Evolutionary conservation across 1,140 invertebrate species (phyloP), one percentile per base, ranked within the genome.

Genomic region (Zaprionus vittiger): DNA sequence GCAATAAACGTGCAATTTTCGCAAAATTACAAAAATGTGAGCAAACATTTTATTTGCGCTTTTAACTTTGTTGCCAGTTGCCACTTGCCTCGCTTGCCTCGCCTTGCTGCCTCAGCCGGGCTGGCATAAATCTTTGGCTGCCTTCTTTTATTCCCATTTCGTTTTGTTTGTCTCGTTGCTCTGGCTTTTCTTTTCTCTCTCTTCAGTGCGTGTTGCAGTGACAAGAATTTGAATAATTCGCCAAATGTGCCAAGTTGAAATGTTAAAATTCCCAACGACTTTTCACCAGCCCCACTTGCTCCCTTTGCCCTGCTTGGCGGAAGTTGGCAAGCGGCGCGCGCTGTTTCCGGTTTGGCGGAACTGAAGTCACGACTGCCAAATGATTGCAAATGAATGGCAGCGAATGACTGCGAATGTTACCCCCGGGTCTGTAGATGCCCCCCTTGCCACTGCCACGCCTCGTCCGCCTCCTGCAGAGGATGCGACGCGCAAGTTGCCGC

Each of bases 171-270:
- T 47, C 74, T 26, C 12, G 47, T 41, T 54, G 41, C 20, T 54
- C 20, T 63, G 3, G 9, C n/a, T 54, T 6, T 20, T 55, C 12
- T 17, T 26, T 24, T 44, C 61, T 69, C 69, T 64, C 47, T 47
- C 72, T 31, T 37, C 41, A 17, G 59, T 73, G 54, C 54, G 78
- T 65, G 76, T 74, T 84, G 85, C 85, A 90, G 81, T 90, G 85
- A 91, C 85, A 90, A 85, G 85, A 90, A 90, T 90, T 90, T 90
- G 85, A 90, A 90, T 90, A 90, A 90, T 90, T 90, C 80, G 77
- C 73, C 76, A 82, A 90, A 90, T 90, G 85, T 90, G 85, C 86
- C 83, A 90, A 90, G 85, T 90, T 91, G 86, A 90, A 90, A 90
- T 90, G 85, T 90, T 91, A 90, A 91, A 85, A 90, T 85, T 91